Evolutionary conservation across 2,797 vertebrate species (phyloP).

Genomic region (Eulemur rubriventer): DNA sequence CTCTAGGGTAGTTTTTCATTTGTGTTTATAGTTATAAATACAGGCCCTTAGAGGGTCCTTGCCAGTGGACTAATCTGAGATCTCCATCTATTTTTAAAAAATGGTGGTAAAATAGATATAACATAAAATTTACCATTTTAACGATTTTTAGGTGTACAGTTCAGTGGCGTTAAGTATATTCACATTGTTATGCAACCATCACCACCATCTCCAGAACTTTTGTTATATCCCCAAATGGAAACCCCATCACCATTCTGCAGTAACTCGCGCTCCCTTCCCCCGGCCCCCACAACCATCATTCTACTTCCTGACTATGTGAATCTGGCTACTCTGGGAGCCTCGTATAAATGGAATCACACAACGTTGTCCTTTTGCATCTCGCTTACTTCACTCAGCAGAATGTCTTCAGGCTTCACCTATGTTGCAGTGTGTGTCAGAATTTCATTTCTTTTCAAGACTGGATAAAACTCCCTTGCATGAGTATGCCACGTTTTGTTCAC

Average conservation of each 20-base stretch:
- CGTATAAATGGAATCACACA: background rate
- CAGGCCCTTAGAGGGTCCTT: background rate
- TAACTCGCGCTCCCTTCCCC: too few relatives aligned
- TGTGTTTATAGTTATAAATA: background rate
- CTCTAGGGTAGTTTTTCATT: background rate
- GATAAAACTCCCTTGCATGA: background rate
- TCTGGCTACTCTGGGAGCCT: background rate
- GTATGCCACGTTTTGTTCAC: background rate
- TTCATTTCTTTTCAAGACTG: background rate
- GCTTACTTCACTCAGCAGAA: background rate
- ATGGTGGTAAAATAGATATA: background rate
- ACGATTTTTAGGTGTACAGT: background rate
- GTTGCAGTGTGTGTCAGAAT: background rate
- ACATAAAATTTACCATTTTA: background rate
- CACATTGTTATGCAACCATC: background rate
- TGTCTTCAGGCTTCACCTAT: background rate
- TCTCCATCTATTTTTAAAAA: background rate
- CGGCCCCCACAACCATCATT: background rate
- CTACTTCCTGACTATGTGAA: background rate
- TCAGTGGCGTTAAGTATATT: background rate
- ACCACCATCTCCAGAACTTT: background rate
- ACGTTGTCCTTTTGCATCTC: background rate
- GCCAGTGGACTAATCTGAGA: background rate
- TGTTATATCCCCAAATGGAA: background rate
- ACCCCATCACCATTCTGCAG: background rate